These are phyloP conservation scores for Chrysina gloriosa DNA, from an alignment of 2,888 invertebrate genomes.

Conservation along the genomic window DNA sequence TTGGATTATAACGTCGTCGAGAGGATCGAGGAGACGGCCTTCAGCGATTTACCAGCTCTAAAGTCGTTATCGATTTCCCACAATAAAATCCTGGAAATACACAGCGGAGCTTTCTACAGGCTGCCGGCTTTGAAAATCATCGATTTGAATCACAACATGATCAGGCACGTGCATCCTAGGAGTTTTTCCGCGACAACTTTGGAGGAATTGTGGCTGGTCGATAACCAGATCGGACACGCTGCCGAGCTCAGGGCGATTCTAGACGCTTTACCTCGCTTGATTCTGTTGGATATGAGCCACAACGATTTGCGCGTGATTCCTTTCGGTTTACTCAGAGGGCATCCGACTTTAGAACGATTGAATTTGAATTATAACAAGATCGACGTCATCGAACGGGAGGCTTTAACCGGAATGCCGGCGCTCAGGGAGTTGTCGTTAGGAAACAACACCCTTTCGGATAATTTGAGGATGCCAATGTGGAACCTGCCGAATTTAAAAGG, in stretches of 20 bases:
- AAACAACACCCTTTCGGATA: conserved; percentile 84
- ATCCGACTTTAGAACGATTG: conserved; percentile 82
- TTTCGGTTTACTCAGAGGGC: conserved; percentile 82
- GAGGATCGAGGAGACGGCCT: conserved; percentile 79
- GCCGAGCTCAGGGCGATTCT: conserved; percentile 80
- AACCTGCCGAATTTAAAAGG: conserved; percentile 87
- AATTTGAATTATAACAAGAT: conserved; percentile 85
- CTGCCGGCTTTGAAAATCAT: conserved; percentile 78
- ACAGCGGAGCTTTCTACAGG: conserved; percentile 84
- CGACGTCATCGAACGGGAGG: conserved; percentile 79
- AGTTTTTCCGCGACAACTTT: conserved; percentile 82
- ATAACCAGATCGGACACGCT: conserved; percentile 81
- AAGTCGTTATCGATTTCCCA: conserved; percentile 76
- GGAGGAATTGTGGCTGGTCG: conserved; percentile 81
- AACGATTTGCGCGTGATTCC: conserved; percentile 83
- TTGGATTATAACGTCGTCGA: conserved; percentile 80
- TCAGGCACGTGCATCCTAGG: conserved; percentile 83
- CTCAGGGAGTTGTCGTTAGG: conserved; percentile 83
- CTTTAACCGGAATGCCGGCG: conserved; percentile 86
- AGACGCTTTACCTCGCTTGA: conserved; percentile 81
- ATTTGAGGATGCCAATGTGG: conserved; percentile 80
- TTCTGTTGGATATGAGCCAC: conserved; percentile 82
- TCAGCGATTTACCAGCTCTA: conserved; percentile 80
- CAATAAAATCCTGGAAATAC: conserved; percentile 80
- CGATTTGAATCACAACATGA: conserved; percentile 81